phyloP scores from a whole-genome alignment of 2,113 vertebrate genomes.

The Pedetes capensis region DNA sequence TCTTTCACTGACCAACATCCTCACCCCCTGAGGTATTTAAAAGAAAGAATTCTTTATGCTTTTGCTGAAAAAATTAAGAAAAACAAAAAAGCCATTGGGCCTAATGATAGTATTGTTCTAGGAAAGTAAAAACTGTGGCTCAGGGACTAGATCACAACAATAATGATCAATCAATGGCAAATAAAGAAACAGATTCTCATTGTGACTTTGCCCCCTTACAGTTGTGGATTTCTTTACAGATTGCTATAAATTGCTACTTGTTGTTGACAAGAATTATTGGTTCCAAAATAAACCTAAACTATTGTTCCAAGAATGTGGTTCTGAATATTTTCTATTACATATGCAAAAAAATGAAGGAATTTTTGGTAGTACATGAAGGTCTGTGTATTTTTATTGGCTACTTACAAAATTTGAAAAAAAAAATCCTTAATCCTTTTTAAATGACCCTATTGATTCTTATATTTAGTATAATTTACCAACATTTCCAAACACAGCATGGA shows the following conservation, averaged over 20 bases:
- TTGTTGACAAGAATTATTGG: constrained; percentile 51
- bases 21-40: neutral
- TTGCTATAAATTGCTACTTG: constrained; percentile 68
- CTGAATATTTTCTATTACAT: constrained; percentile 74
- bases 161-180: constrained; percentile 38
- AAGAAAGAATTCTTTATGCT: constrained; percentile 13
- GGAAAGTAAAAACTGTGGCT: constrained; percentile 3
- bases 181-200: constrained; percentile 53
- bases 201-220: constrained; percentile 3
- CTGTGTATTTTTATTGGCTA: constrained; percentile 78
- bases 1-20: neutral
- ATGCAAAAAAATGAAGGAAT: constrained; percentile 53
- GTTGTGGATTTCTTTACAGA: constrained; percentile 47
- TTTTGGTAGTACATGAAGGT: constrained; percentile 62
- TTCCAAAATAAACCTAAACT: constrained; percentile 78
- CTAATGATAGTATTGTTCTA: constrained; percentile 24
- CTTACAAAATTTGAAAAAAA: constrained; percentile 56
- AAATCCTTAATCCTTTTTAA: constrained; percentile 64
- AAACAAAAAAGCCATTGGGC: neutral
- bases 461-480: constrained; percentile 77
- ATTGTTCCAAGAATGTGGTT: constrained; percentile 71
- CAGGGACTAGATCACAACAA: constrained; percentile 5
- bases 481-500: constrained; percentile 79
- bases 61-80: constrained; percentile 42
- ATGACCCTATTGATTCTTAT: constrained; percentile 66